Evolutionary conservation across 1,140 invertebrate species (phyloP), one percentile per base, ranked within the genome.

Genomic region (Neotoxoptera formosana): DNA sequence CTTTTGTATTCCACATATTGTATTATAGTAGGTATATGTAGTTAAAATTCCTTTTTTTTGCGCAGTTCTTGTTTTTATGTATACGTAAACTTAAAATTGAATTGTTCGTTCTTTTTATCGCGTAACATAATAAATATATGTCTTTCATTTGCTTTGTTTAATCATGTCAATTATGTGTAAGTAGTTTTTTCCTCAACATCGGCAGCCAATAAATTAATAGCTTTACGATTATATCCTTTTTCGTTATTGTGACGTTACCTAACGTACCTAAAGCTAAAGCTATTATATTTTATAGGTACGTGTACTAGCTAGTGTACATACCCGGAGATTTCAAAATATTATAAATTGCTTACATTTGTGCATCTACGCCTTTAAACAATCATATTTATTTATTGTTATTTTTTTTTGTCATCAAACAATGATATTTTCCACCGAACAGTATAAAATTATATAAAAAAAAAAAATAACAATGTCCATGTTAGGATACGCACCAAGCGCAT

Each of bases 191-290:
- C 14, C n/a, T 14, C 14, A 14, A 34, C 60, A 23, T n/a, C 3
- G 30, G n/a, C 30, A n/a, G 14, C n/a, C n/a, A 76, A 76, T 76
- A 76, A 76, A 76, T 76, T 76, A 76, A n/a, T 1, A 17, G 60
- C 60, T 76, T 76, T 76, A 76, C 30, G n/a, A 76, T 76, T 76
- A 76, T 76, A 76, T 76, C n/a, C 30, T 76, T 76, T 76, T 76
- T n/a, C 6, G 11, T n/a, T 76, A n/a, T 76, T 76, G 30, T 76
- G n/a, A n/a, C 14, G 60, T 76, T 76, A 76, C 23, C 23, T 14
- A 1, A 76, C 30, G 14, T 76, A 17, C 1, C 60, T 76, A 76
- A 0, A 76, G 60, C 4, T 76, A n/a, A 76, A 76, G 14, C 14
- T 76, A 76, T 76, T n/a, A 6, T 76, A 76, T 76, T 2, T 17